Percentiles rank a stretch among this genome's conserved stretches.
These are phyloP conservation scores for Pandemis heparana DNA, from an alignment of 2,888 invertebrate genomes.

Conservation along the genomic window DNA sequence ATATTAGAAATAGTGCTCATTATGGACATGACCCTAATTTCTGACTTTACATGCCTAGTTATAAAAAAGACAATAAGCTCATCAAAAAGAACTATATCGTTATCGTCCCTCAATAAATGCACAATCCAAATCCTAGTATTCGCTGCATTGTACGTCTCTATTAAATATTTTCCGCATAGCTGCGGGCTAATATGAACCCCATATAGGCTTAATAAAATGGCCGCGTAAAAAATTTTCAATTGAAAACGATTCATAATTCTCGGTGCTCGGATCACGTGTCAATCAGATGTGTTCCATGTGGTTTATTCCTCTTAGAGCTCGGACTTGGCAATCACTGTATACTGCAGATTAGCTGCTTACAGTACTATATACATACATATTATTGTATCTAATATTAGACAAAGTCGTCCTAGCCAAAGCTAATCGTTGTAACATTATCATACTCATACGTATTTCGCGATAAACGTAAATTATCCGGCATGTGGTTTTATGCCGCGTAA, in stretches of 20 bases:
- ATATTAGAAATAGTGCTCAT: not conserved
- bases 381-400: too few relatives aligned
- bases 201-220: constrained; percentile 76
- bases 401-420: too few relatives aligned
- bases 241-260: constrained; percentile 70
- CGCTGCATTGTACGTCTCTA: constrained; percentile 69
- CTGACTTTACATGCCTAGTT: not conserved
- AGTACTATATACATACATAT: too few relatives aligned
- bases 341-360: too few relatives aligned
- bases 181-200: constrained; percentile 72
- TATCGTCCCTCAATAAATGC: constrained; percentile 56
- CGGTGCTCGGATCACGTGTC: constrained; percentile 78
- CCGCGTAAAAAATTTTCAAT: constrained; percentile 67
- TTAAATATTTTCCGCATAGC: constrained; percentile 77
- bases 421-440: too few relatives aligned
- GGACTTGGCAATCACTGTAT: not conserved
- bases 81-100: constrained; percentile 48
- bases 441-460: too few relatives aligned
- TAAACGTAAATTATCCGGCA: too few relatives aligned
- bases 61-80: not conserved
- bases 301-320: constrained; percentile 26
- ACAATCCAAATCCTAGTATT: constrained; percentile 55
- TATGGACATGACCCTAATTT: not conserved
- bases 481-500: too few relatives aligned
- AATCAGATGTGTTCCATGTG: constrained; percentile 69